Evolutionary conservation across 2,113 vertebrate species (phyloP).

Genomic region (Neolamprologus kungweensis): DNA sequence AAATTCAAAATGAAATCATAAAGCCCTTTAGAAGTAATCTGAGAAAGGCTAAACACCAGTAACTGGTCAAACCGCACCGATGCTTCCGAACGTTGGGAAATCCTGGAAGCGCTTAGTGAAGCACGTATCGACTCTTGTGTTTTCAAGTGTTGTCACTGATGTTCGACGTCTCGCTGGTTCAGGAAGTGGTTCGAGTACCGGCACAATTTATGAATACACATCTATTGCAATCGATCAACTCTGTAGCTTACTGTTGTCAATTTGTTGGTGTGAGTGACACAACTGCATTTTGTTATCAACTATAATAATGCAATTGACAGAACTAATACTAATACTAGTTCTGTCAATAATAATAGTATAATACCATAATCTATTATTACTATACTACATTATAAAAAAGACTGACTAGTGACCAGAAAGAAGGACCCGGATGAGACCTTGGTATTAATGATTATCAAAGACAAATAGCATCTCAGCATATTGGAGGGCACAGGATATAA

Average conservation of each 20-base stretch:
- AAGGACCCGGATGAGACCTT: background rate
- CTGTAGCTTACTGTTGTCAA: background rate
- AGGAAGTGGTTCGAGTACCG: background rate
- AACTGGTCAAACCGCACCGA: background rate
- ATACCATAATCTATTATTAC: background rate
- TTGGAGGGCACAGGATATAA: background rate
- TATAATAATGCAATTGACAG: background rate
- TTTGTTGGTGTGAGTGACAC: background rate
- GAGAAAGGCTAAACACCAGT: background rate
- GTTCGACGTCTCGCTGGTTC: fast-evolving
- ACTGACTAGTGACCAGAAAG: background rate
- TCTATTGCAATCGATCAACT: background rate
- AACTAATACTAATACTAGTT: background rate
- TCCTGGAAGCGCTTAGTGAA: fast-evolving
- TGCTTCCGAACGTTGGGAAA: background rate
- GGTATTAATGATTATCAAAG: background rate
- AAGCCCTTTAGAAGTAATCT: background rate
- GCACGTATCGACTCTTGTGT: background rate
- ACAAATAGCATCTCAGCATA: fast-evolving
- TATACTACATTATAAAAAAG: background rate
- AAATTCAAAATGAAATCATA: fast-evolving
- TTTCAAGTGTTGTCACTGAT: background rate
- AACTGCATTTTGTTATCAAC: background rate
- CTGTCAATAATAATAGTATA: fast-evolving
- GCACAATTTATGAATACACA: background rate